Evolutionary conservation across 64 coral and sea anemone genomes (phyloP), one percentile per base, ranked within the genome.

Genomic region (Montipora foliosa): DNA sequence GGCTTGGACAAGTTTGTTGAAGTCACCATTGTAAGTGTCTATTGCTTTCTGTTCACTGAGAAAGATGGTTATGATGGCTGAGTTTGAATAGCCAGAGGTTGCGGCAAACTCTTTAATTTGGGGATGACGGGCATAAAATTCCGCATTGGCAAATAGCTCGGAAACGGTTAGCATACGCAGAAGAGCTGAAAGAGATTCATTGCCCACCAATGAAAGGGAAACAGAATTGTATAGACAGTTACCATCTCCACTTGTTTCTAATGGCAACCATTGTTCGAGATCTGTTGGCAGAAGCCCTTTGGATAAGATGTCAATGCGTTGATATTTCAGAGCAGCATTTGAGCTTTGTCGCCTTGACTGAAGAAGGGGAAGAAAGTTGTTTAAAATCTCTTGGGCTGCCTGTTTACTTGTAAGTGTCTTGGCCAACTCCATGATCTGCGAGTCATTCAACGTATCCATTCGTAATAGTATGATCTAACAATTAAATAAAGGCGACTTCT

Each of bases 191-290:
- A 82, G 76, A 7, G 29, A 49, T 72, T 81, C 76, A 68, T 89
- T 79, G 1, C 75, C 62, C 52, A 29, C 6, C 29, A 94, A 78
- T 46, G 71, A 37, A 68, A 93, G 51, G 19, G 72, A 93, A 6
- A 67, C 62, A 12, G 71, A 67, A 51, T 93, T 86, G 46, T 77
- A 87, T 13, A 93, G 59, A 52, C 91, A 93, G 76, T 93, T 93
- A 5, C 91, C 82, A 49, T 93, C 70, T 13, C 81, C 91, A 49
- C 68, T 44, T 12, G 53, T 48, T 64, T 10, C n/a, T 20, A 92
- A 37, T 49, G 90, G 90, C 9, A 55, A 47, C 57, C 76, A 82
- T n/a, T 72, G 51, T 3, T 17, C 11, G 60, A 82, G 68, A 81
- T 80, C 78, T 46, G 13, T n/a, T 49, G 89, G 78, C 20, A 91